Percentiles rank a stretch among this genome's conserved stretches.
Evolutionary conservation across 2,888 invertebrate genomes (phyloP).

Genomic region (Microctonus brassicae): DNA sequence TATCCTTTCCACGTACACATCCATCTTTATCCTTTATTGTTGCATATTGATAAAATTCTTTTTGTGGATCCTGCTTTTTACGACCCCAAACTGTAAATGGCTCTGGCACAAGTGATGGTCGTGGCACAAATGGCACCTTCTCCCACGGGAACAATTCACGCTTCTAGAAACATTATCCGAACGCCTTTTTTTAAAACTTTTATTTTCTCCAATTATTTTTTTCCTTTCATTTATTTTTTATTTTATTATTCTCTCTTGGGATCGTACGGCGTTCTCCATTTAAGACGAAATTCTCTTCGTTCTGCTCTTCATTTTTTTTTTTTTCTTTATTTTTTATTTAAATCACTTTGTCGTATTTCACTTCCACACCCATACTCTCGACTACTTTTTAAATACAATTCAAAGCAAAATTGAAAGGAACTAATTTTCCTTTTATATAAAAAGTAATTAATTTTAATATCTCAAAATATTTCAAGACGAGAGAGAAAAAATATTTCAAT

Average conservation of each 20-base stretch:
- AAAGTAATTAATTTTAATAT: not conserved
- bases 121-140: constrained; percentile 88
- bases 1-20: constrained; percentile 60
- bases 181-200: constrained; percentile 35
- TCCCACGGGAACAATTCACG: constrained; percentile 86
- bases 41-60: constrained; percentile 66
- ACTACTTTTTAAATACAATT: constrained; percentile 1
- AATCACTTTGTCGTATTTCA: constrained; percentile 32
- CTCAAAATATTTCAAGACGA: not conserved
- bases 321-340: not conserved
- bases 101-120: constrained; percentile 87
- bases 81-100: constrained; percentile 88
- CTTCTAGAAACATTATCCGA: constrained; percentile 75
- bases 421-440: not conserved
- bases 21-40: constrained; percentile 64
- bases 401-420: not conserved
- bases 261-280: constrained; percentile 46
- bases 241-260: constrained; percentile 19
- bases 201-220: constrained; percentile 4
- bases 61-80: constrained; percentile 69
- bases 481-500: not conserved
- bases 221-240: constrained; percentile 3
- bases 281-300: not conserved
- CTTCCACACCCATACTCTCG: constrained; percentile 44
- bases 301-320: not conserved